Base-by-base conservation (phyloP, 2,113 vertebrate genomes). In the Cnemophilus loriae region DNA sequence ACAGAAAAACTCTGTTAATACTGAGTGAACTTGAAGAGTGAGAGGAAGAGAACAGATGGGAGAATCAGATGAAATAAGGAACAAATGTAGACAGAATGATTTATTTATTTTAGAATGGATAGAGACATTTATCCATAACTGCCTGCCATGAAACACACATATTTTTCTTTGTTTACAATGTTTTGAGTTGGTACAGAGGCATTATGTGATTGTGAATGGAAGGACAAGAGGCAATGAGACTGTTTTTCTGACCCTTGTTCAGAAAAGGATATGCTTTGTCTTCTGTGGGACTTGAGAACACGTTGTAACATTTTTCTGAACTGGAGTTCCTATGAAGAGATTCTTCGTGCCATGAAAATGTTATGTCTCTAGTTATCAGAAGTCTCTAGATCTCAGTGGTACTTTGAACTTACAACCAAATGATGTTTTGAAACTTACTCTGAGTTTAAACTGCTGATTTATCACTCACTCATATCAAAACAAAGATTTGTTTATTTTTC, bases 201-300 rank as follows among this genome's bases (percentile, higher is more conserved):
- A 80, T 73, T 53, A 87, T 57, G 46, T 67, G 83, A 90, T 92
- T 65, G 27, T 84, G 52, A 92, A 90, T 50, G 42, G 68, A 50
- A 93, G 33, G 26, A 55, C 47, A 86, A 93, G 42, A 90, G 71
- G 4, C 28, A 92, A 63, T 14, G 27, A 93, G 71, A 77, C 76
- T 63, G 41, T 65, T 59, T 86, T 55, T 74, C 55, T 93, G 89
- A 76, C 76, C 55, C 24, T 84, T 59, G 39, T 52, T 94, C 83
- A 93, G 67, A 77, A 90, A 92, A 86, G 17, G 56, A 44, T 92
- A 30, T 86, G 64, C 71, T 95, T 92, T 93, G 50, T 86, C 67
- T 92, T 94, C 79, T 52, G 63, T 55, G 55, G 52, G 30, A 77
- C 56, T 77, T 70, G 50, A 50, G 63, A 92, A 89, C 68, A 86